Base-by-base conservation (phyloP, 1,140 invertebrate species). In the Eriosoma lanigerum region DNA sequence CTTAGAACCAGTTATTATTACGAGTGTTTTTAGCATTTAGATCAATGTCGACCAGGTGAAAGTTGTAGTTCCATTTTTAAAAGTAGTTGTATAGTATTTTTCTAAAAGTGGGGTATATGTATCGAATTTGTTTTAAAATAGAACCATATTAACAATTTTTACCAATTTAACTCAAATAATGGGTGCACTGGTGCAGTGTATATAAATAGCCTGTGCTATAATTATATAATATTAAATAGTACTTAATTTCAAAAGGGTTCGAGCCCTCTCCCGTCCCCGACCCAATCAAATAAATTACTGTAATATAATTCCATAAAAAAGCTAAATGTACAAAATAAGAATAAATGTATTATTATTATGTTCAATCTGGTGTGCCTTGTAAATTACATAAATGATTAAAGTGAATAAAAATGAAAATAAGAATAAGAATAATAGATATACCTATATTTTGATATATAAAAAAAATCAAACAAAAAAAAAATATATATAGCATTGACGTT, bases 361-460 rank as follows among this genome's bases (percentile, higher is more conserved):
- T 78, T 62, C 75, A 78, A 78, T 78, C 75, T 78, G 75, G 75
- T 78, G 75, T 78, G 75, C 75, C 75, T 78, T 78, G 75, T 78
- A 78, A 78, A 78, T 58, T 60, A 78, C 32, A 78, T 78, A 46
- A 60, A n/a, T n/a, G n/a, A n/a, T n/a, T n/a, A n/a, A 78, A 78
- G 75, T 78, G 32, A 78, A 78, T 56, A 60, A 78, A 66, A 32
- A 60, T 60, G 32, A 38, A 54, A 73, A 73, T 29, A 52, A 75
- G 38, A 76, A 56, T 78, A 60, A 60, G 9, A 62, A 29, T 72
- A 48, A 78, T 78, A 78, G 38, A 78, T 78, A 32, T 4, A 38
- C 32, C 32, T 78, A 78, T 78, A 72, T 78, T 78, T 78, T 78
- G 75, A 62, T 78, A 78, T 78, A 78, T 60, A 78, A 46, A 58